Base-by-base conservation (phyloP, 2,113 vertebrate genomes). In the Neogobius melanostomus region DNA sequence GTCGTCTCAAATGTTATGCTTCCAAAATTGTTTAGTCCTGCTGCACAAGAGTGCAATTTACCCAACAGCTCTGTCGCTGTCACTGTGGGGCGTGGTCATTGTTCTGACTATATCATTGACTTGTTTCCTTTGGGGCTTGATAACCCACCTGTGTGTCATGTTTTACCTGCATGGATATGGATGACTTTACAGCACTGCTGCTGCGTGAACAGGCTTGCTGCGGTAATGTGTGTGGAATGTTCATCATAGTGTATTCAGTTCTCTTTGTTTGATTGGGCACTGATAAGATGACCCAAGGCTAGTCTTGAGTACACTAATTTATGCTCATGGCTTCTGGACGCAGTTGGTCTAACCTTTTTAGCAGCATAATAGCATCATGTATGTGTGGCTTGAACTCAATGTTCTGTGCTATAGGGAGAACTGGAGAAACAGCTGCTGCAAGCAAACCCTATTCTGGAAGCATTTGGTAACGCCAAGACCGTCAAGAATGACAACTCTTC, bases 401-500 rank as follows among this genome's bases (percentile, higher is more conserved):
- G 69, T 4, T 77, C 11, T 81, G 65, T 52, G n/a, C 63, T 88
- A 36, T 36, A 99, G 97, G 98, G 97, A 2, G 97, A 99, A 91
- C 92, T 99, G 87, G 98, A 99, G 90, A 99, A 97, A 80, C 98
- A 99, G 86, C 95, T 99, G 81, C 95, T 99, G 17, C 98, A 99
- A 90, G 98, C 98, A 44, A 99, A 99, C 78, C 98, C 97, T 11
- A 98, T 99, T 80, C 94, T 99, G 72, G 98, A 99, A 88, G 98
- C 98, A 75, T 99, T 99, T 12, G 98, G 97, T 69, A 99, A 99
- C 0, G 98, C 96, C 65, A 99, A 99, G 89, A 99, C 98, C 0
- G 97, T 99, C 81, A 99, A 99, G 93, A 99, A 99, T 0, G 97
- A 99, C 91, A 99, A 98, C 91, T 99, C 97, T 1, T 99, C 97